These are phyloP conservation scores for Parthenolecanium corni DNA, from an alignment of 2,888 invertebrate species.

Conservation along the genomic window DNA sequence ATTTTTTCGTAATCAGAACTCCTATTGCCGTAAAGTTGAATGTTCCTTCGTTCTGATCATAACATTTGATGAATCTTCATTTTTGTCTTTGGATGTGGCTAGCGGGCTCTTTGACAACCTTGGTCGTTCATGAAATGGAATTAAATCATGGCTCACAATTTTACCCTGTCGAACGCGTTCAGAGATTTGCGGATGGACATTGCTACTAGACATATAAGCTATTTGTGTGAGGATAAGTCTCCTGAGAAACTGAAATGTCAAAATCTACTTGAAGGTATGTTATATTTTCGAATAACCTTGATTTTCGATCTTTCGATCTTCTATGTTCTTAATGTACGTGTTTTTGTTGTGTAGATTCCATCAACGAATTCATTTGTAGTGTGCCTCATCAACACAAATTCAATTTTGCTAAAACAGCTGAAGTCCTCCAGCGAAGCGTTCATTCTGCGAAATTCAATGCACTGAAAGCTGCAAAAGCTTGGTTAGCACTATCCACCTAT, in stretches of 20 bases:
- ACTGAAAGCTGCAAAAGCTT: conserved; percentile 66
- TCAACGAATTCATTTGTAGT: conserved; percentile 62
- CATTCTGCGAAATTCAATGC: conserved; percentile 63
- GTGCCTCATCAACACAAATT: conserved; percentile 72
- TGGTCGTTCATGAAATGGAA: conserved; percentile 13
- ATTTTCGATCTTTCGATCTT: too few relatives aligned
- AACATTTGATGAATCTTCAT: too few relatives aligned
- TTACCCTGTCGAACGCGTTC: background rate
- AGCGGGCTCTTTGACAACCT: too few relatives aligned
- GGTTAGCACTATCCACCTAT: conserved; percentile 73
- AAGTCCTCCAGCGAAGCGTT: conserved; percentile 62
- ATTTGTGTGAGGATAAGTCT: conserved; percentile 2
- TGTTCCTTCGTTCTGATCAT: too few relatives aligned
- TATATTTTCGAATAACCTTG: background rate
- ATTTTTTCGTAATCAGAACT: too few relatives aligned
- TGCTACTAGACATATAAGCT: background rate
- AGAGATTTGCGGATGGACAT: conserved; percentile 1
- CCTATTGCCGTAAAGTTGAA: too few relatives aligned
- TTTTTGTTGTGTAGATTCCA: conserved; percentile 48
- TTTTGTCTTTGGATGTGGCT: too few relatives aligned
- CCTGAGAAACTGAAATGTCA: conserved; percentile 8
- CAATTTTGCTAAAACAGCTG: conserved; percentile 58
- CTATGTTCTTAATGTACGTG: too few relatives aligned
- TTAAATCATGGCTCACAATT: conserved; percentile 10
- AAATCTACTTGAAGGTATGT: conserved; percentile 9